phyloP scores from a whole-genome alignment of 2,888 invertebrate genomes.

The Muschampia plurimacula region DNA sequence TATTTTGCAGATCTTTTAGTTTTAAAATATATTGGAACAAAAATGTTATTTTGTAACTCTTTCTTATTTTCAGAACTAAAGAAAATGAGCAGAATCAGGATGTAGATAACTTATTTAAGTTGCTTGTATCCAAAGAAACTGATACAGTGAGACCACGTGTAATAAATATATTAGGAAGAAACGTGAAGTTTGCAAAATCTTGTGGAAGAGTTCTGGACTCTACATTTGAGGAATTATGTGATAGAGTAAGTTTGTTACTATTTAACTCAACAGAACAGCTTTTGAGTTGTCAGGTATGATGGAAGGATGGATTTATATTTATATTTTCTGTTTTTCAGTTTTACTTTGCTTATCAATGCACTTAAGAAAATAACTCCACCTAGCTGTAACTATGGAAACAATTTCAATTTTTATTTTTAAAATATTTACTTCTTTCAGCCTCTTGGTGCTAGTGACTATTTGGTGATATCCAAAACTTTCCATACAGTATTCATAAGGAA shows the following conservation, averaged over 20 bases:
- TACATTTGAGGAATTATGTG: slow-evolving; percentile 95
- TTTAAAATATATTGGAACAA: too few species aligned
- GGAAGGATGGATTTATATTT: too few species aligned
- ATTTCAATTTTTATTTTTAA: not conserved
- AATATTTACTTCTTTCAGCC: slow-evolving; percentile 85
- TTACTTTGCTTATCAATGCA: too few species aligned
- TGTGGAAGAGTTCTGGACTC: slow-evolving; percentile 97
- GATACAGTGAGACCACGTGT: slow-evolving; percentile 94
- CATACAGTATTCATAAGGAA: slow-evolving; percentile 97
- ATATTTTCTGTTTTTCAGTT: too few species aligned
- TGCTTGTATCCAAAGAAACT: slow-evolving; percentile 94
- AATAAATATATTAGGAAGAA: slow-evolving; percentile 94
- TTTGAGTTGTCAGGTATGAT: too few species aligned
- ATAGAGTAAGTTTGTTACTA: slow-evolving; percentile 87
- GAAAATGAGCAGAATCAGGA: slow-evolving; percentile 85
- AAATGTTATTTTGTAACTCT: not conserved
- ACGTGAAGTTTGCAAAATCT: slow-evolving; percentile 94
- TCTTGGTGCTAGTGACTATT: slow-evolving; percentile 97
- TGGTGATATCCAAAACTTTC: slow-evolving; percentile 96
- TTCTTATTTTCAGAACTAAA: slow-evolving; percentile 84
- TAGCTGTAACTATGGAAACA: too few species aligned
- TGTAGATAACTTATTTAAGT: slow-evolving; percentile 94
- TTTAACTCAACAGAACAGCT: too few species aligned
- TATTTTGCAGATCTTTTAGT: too few species aligned
- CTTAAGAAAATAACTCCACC: too few species aligned